Conservation (phyloP, 2,113 vertebrate genomes). For the Phalacrocorax carbo region DNA sequence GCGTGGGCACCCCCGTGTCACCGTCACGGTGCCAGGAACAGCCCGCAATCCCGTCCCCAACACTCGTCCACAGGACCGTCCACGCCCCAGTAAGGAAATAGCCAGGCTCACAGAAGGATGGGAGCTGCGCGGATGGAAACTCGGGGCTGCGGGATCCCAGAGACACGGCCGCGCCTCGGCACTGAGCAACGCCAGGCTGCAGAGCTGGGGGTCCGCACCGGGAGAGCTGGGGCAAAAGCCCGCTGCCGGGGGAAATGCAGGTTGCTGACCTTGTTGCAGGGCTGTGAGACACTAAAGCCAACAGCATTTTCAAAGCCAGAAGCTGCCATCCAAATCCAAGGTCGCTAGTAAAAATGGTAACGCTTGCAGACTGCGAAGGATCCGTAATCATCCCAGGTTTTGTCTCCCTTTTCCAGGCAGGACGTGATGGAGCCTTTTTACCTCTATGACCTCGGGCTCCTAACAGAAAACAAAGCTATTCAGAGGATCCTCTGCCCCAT, state of each 20-base stretch:
- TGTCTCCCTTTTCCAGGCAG: background rate
- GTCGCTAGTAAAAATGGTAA: accelerated
- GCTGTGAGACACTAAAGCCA: background rate
- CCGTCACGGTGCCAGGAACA: background rate
- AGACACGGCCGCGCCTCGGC: accelerated
- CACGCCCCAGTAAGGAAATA: background rate
- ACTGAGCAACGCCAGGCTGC: too few species aligned
- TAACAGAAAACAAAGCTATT: background rate
- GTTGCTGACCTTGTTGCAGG: background rate
- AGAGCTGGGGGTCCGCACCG: background rate
- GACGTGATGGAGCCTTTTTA: background rate
- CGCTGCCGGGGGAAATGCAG: background rate
- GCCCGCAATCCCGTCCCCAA: accelerated
- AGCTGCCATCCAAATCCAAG: background rate
- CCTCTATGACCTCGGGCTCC: background rate
- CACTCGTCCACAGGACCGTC: background rate
- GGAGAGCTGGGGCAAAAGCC: background rate
- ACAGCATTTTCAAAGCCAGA: background rate
- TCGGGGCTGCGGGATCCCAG: accelerated
- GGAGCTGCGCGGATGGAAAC: background rate
- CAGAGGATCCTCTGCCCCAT: conserved; percentile 28
- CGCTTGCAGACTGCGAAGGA: background rate
- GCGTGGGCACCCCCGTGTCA: background rate
- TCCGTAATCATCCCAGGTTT: background rate
- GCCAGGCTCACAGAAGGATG: accelerated